Conservation (phyloP, 2,113 vertebrate genomes). For the Cettia cetti region DNA sequence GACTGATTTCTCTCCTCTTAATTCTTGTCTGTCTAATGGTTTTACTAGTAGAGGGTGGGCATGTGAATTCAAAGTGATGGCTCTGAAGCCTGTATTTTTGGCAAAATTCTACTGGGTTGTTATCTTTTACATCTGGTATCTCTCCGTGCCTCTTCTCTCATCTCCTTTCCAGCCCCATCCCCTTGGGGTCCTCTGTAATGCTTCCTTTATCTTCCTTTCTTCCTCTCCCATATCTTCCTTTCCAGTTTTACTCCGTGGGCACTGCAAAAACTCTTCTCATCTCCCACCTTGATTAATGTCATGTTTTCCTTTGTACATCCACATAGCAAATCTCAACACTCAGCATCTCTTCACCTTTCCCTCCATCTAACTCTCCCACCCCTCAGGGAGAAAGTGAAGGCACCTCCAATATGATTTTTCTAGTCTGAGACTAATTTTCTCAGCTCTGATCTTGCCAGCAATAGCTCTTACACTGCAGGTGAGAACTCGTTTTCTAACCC, state of each 20-base stretch:
- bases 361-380: not conserved
- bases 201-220: not conserved
- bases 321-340: not conserved
- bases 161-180: not conserved
- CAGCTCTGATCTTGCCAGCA: not conserved
- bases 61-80: not conserved
- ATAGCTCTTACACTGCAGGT: not conserved
- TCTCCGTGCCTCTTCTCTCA: not conserved
- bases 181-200: not conserved
- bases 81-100: slow-evolving; percentile 3
- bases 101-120: not conserved
- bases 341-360: not conserved
- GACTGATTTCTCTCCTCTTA: slow-evolving; percentile 21
- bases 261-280: not conserved
- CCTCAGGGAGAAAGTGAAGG: not conserved
- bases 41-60: slow-evolving; percentile 35
- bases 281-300: not conserved
- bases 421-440: not conserved
- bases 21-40: slow-evolving; percentile 50
- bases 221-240: not conserved
- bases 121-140: not conserved
- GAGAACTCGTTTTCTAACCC: not conserved
- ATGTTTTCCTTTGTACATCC: not conserved
- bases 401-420: not conserved
- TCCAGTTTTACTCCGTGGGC: not conserved